phyloP scores from a whole-genome alignment of 2,797 vertebrate genomes.

The Artibeus jamaicensis region DNA sequence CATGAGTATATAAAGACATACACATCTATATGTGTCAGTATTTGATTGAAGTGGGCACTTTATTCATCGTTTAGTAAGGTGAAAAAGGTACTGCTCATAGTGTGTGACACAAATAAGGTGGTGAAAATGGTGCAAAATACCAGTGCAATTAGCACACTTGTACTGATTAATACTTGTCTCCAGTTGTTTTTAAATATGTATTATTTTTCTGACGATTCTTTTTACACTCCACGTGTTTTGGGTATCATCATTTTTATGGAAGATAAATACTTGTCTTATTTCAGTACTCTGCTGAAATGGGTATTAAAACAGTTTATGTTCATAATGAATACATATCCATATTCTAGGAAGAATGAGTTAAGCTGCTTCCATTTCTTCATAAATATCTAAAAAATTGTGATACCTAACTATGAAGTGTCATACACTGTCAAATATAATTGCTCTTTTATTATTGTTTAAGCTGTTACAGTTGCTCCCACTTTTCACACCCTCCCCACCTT shows the following conservation, averaged over 20 bases:
- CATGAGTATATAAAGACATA: not conserved
- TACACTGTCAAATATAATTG: not conserved
- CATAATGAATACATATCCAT: not conserved
- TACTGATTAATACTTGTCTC: not conserved
- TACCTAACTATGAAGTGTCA: not conserved
- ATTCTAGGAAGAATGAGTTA: not conserved
- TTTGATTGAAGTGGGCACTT: not conserved
- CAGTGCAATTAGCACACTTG: not conserved
- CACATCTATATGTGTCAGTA: not conserved
- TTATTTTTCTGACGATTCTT: conserved; percentile 50
- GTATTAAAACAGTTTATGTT: not conserved
- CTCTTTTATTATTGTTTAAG: no score
- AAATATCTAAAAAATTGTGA: not conserved
- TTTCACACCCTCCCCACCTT: no score
- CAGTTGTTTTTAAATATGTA: conserved; percentile 38
- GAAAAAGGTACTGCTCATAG: not conserved
- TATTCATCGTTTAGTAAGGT: conserved; percentile 10
- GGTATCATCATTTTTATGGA: conserved; percentile 31
- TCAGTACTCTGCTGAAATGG: not conserved
- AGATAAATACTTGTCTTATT: conserved; percentile 6
- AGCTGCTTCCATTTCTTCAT: not conserved
- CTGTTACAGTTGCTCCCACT: no score
- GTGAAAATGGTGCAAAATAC: not conserved
- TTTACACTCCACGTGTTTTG: not conserved
- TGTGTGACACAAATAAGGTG: not conserved